Percentiles rank a stretch among this genome's conserved stretches.
phyloP scores from a whole-genome alignment of 2,113 vertebrate species.

The Phodopus roborovskii region DNA sequence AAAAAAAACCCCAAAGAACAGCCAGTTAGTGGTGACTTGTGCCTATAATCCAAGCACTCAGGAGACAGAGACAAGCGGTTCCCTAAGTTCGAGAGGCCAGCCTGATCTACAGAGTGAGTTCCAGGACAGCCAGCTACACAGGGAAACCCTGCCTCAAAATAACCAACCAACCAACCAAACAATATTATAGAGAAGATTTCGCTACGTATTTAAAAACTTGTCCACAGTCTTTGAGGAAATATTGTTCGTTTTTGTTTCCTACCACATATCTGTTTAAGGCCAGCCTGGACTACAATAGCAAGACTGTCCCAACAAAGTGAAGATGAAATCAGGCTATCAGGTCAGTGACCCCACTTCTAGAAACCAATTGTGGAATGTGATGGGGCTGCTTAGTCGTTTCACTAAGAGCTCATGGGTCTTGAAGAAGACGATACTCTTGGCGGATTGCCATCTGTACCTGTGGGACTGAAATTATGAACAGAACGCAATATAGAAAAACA shows the following conservation, averaged over 20 bases:
- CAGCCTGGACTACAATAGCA: background rate
- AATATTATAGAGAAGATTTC: background rate
- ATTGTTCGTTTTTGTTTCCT: background rate
- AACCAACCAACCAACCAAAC: background rate
- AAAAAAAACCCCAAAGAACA: background rate
- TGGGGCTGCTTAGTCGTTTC: background rate
- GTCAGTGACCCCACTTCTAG: background rate
- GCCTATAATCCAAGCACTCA: background rate
- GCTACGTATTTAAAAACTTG: background rate
- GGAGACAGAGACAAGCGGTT: background rate
- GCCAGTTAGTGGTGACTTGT: background rate
- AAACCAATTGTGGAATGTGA: background rate
- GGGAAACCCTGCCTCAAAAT: background rate
- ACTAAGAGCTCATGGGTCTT: background rate
- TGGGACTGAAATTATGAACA: background rate
- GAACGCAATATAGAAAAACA: background rate
- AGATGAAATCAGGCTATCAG: background rate
- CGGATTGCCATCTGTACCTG: background rate
- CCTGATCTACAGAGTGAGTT: background rate
- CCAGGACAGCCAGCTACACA: background rate
- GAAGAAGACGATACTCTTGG: background rate
- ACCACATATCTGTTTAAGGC: background rate
- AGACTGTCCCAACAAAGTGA: background rate
- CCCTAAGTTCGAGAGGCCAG: background rate
- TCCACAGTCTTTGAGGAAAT: background rate